Evolutionary conservation across 2,113 vertebrate genomes (phyloP).

Genomic region (Patagioenas fasciata): DNA sequence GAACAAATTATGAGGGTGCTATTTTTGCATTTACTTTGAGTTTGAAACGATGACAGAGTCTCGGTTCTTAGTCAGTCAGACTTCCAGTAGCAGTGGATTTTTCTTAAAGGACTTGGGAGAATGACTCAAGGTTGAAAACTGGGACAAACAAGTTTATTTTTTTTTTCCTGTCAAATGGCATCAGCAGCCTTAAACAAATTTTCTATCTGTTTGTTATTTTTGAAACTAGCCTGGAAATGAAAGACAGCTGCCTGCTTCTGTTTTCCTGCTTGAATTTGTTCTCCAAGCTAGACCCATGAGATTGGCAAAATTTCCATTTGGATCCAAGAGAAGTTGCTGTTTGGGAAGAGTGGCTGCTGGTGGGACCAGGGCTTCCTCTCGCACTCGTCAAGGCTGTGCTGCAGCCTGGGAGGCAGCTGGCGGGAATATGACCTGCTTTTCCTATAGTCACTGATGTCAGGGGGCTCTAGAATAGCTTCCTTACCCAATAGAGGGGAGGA

Average conservation of each 20-base stretch:
- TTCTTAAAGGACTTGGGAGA: constrained; percentile 33
- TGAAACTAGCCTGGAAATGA: constrained; percentile 15
- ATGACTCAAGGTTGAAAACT: constrained; percentile 48
- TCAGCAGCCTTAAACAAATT: constrained; percentile 11
- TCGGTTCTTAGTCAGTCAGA: constrained; percentile 27
- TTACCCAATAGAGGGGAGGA: not conserved
- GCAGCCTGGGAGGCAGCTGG: not conserved
- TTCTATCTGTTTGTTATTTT: constrained; percentile 19
- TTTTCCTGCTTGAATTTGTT: not conserved
- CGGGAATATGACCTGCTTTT: not conserved
- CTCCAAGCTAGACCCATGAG: not conserved
- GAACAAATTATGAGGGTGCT: constrained; percentile 14
- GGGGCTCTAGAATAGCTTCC: not conserved
- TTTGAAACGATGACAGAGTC: not conserved
- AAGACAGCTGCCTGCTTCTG: constrained; percentile 21
- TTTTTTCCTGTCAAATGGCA: not conserved
- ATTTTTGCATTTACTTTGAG: constrained; percentile 53
- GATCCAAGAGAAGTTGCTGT: not conserved
- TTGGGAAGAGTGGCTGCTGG: not conserved
- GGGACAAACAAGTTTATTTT: not conserved
- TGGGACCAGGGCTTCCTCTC: not conserved
- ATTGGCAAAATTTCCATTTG: not conserved
- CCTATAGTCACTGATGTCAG: not conserved
- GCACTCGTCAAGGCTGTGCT: accelerated
- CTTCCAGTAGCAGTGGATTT: constrained; percentile 47